phyloP scores from a whole-genome alignment of 1,140 invertebrate genomes.

The Battus philenor region DNA sequence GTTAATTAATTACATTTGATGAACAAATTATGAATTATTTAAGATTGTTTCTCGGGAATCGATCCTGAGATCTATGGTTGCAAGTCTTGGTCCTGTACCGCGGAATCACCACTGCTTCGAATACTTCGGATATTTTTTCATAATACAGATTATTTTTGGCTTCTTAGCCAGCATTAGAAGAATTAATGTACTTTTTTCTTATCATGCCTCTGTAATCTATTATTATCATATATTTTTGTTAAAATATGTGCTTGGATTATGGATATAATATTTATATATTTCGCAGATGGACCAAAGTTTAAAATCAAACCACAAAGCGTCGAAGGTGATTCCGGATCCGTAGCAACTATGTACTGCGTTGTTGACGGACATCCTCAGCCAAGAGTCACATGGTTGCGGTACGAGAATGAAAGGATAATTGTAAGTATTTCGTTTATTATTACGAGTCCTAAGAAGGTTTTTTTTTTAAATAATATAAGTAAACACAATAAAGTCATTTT shows the following conservation, averaged over 20 bases:
- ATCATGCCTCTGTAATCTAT: neutral
- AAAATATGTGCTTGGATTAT: neutral
- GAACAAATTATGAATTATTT: too few relatives aligned
- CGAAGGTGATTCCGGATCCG: conserved; percentile 86
- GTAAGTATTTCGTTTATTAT: too few relatives aligned
- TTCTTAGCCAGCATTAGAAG: too few relatives aligned
- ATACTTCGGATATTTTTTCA: neutral
- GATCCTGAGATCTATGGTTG: too few relatives aligned
- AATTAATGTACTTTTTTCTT: neutral
- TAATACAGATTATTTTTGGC: neutral
- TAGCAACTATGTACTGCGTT: conserved; percentile 87
- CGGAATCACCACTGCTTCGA: too few relatives aligned
- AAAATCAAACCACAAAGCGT: conserved; percentile 83
- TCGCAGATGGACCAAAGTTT: conserved; percentile 91
- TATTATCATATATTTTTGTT: neutral
- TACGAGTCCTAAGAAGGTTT: too few relatives aligned
- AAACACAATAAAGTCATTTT: too few relatives aligned
- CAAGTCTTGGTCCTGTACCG: too few relatives aligned
- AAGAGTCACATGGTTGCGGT: conserved; percentile 90
- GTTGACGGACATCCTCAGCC: conserved; percentile 94
- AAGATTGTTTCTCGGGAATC: too few relatives aligned
- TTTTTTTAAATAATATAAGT: too few relatives aligned
- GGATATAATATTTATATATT: too few relatives aligned
- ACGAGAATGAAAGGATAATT: conserved; percentile 72
- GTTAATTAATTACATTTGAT: too few relatives aligned